Base-by-base conservation (phyloP, 1,140 invertebrate genomes). In the Habropoda laboriosa region DNA sequence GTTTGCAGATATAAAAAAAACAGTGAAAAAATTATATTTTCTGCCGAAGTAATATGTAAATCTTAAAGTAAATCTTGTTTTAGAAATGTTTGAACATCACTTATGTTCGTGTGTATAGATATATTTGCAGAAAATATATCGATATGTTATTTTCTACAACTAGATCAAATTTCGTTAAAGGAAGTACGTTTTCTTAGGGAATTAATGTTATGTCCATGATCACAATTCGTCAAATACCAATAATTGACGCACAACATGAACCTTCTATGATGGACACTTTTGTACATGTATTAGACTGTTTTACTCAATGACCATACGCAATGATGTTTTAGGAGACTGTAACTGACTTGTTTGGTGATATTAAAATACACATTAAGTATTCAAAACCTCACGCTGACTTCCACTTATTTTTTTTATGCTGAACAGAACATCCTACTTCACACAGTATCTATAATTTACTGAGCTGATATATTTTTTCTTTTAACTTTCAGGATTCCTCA, bases 401-500 rank as follows among this genome's bases (percentile, higher is more conserved):
- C 82, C 75, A 87, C 84, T 86, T 81, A 83, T 85, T 84, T 78
- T 87, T 76, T 79, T 58, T 78, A 77, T 77, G 61, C 67, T 72
- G 42, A 79, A 76, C 67, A 47, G 64, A 80, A 61, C 79, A 53
- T 86, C 80, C 45, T 68, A 79, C 32, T 77, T 61, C 51, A 18
- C 51, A 38, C 18, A 51, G n/a, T n/a, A 5, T 45, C 1, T 63
- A 60, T 45, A 60, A 67, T 13, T 67, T 49, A 45, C 42, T 49
- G 18, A 49, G 47, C 51, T 86, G 38, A 86, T 30, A 64, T 83
- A 7, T 47, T 49, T 72, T 76, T 76, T 82, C 58, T 89, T 92
- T 89, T 90, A 81, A 82, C 85, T 93, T 93, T 88, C 92, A 93
- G 92, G 89, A 83, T 76, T 80, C 45, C 74, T 75, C 74, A 82